phyloP scores from a whole-genome alignment of 1,140 invertebrate genomes.

The Drosophila bocki region DNA sequence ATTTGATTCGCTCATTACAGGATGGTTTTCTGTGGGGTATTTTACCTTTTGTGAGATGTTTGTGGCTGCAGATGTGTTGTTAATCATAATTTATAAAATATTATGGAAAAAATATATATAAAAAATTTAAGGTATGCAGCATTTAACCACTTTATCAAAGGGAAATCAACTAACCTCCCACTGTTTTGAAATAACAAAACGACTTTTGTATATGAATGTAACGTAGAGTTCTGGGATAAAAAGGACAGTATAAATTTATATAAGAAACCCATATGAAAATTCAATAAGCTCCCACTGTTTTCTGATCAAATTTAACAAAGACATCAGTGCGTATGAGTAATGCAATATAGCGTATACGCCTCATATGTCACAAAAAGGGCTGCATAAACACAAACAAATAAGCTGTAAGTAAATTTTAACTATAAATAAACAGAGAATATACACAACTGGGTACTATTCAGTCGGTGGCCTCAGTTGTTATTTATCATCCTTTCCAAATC shows the following conservation, averaged over 20 bases:
- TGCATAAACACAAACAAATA: not conserved
- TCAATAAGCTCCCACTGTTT: not conserved
- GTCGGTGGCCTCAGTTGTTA: not conserved
- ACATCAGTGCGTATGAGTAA: slow-evolving; percentile 7
- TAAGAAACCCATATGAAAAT: no score
- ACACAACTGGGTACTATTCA: slow-evolving; percentile 1
- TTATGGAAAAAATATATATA: no score
- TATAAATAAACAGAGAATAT: not conserved
- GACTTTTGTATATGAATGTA: no score
- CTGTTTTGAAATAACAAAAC: not conserved
- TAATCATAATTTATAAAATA: not conserved
- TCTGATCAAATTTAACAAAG: not conserved
- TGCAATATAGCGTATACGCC: slow-evolving; percentile 3
- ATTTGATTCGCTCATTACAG: slow-evolving; percentile 31
- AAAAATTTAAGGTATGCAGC: not conserved
- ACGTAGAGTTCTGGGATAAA: not conserved
- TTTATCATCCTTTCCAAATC: slow-evolving; percentile 30
- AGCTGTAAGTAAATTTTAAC: no score
- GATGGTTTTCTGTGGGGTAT: not conserved
- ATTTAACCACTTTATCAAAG: not conserved
- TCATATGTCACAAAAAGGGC: not conserved
- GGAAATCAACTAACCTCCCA: not conserved
- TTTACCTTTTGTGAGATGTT: not conserved
- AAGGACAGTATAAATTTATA: no score
- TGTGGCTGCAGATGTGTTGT: not conserved